These are phyloP conservation scores for Alloplasta piceator DNA, from an alignment of 2,888 invertebrate genomes.

Conservation along the genomic window DNA sequence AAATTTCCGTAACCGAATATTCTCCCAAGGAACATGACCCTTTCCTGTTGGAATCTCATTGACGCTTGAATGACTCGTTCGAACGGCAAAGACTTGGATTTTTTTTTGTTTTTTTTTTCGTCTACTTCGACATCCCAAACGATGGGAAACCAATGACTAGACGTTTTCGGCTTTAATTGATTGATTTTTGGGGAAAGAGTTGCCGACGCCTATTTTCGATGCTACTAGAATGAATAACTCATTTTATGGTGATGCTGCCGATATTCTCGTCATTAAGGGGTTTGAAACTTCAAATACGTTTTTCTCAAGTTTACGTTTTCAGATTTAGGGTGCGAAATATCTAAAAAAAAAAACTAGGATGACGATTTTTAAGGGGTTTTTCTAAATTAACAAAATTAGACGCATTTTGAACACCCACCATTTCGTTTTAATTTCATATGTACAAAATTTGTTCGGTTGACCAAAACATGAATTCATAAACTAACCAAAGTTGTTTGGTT, in stretches of 20 bases:
- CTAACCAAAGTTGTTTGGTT: too few species aligned
- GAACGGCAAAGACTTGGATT: slow-evolving; percentile 35
- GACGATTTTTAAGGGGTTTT: too few species aligned
- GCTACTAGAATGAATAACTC: slow-evolving; percentile 54
- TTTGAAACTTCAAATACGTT: too few species aligned
- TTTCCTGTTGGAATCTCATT: slow-evolving; percentile 47
- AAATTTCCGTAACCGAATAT: not conserved
- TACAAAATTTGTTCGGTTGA: too few species aligned
- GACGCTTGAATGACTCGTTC: slow-evolving; percentile 55
- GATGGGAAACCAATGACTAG: slow-evolving; percentile 72
- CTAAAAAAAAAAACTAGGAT: too few species aligned
- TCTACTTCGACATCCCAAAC: slow-evolving; percentile 36
- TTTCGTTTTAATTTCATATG: too few species aligned
- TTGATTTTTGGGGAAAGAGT: slow-evolving; percentile 76
- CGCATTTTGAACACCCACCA: too few species aligned
- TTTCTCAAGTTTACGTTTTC: too few species aligned
- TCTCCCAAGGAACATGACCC: not conserved
- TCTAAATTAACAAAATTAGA: too few species aligned
- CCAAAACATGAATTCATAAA: too few species aligned
- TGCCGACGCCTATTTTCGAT: slow-evolving; percentile 38
- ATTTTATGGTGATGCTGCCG: slow-evolving; percentile 27
- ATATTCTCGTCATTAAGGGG: not conserved
- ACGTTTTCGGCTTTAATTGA: slow-evolving; percentile 80
- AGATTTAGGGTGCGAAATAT: too few species aligned
- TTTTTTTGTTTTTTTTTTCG: not conserved